Evolutionary conservation across 2,797 vertebrate species (phyloP).

Genomic region (Caiman crocodilus): DNA sequence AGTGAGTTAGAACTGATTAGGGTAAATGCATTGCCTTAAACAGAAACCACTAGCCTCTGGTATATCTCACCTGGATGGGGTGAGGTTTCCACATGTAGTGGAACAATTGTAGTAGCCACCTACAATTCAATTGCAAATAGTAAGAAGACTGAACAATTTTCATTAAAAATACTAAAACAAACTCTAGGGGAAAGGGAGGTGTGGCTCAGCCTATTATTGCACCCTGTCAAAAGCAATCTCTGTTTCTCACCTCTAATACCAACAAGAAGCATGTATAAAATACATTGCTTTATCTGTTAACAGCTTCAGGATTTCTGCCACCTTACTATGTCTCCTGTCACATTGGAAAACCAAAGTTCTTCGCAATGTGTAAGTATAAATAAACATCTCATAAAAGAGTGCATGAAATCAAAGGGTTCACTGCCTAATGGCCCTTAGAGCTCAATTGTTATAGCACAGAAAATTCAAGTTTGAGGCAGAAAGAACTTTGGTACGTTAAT

Average conservation of each 20-base stretch:
- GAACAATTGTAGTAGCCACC: background rate
- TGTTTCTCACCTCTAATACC: background rate
- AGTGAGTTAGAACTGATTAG: slow-evolving; percentile 11
- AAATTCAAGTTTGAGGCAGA: background rate
- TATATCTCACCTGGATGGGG: slow-evolving; percentile 16
- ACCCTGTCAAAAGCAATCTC: slow-evolving; percentile 53
- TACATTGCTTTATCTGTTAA: slow-evolving; percentile 18
- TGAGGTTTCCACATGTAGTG: background rate
- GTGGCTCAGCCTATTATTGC: slow-evolving; percentile 9
- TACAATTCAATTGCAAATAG: slow-evolving; percentile 2
- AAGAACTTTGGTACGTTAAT: background rate
- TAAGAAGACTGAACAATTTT: slow-evolving; percentile 41
- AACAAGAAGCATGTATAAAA: slow-evolving; percentile 43
- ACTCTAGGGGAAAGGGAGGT: background rate
- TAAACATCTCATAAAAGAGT: background rate
- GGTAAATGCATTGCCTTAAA: slow-evolving; percentile 28
- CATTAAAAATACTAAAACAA: slow-evolving; percentile 43
- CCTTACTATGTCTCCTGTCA: background rate
- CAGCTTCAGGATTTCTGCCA: slow-evolving; percentile 17
- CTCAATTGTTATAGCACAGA: background rate
- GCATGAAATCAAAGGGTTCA: background rate
- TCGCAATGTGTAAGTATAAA: slow-evolving; percentile 6
- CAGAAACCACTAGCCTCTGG: background rate
- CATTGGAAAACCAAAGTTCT: background rate
- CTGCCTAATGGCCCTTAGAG: background rate